Evolutionary conservation across 2,797 vertebrate species (phyloP), one percentile per base, ranked within the genome.

Genomic region (Acipenser ruthenus): DNA sequence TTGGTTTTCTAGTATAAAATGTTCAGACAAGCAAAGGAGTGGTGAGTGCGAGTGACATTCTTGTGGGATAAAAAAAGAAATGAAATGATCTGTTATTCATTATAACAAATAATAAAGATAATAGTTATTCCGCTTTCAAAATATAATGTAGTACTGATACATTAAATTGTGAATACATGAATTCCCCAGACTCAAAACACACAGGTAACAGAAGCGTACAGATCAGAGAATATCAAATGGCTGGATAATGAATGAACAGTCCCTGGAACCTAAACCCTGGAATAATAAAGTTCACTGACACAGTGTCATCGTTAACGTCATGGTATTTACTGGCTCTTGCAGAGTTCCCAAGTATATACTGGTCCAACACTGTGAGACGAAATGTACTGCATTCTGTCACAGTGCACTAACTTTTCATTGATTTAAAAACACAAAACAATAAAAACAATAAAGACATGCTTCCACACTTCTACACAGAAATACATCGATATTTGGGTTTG

Each of bases 361-460:
- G 84, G 84, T 86, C 84, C 82, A 82, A 74, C 70, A 77, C 78
- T 69, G 73, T 69, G 72, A 69, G 69, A 69, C 11, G 75, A 75
- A 56, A 77, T 37, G 74, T 59, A 72, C 71, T 74, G 69, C 68
- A 56, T 65, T 62, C 68, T 60, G 69, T 58, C 60, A 67, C 56
- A 52, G 69, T 61, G 62, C 71, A 56, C 65, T 59, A 72, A 11
- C 48, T 62, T 61, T 15, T 66, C 63, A 15, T 37, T 13, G 63
- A 48, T 37, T 13, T 60, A 66, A 10, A 58, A 58, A 58, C 55
- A n/a, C 6, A 58, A 15, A 58, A 58, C 55, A 58, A 55, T 53
- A 65, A 11, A 63, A 65, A 65, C n/a, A 63, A 11, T 62, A 37
- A 11, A 65, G 61, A 64, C 72, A 67, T 70, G 69, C 67, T 66